Evolutionary conservation across 64 coral and sea anemone genomes (phyloP), one percentile per base, ranked within the genome.

Genomic region (Porites lutea): DNA sequence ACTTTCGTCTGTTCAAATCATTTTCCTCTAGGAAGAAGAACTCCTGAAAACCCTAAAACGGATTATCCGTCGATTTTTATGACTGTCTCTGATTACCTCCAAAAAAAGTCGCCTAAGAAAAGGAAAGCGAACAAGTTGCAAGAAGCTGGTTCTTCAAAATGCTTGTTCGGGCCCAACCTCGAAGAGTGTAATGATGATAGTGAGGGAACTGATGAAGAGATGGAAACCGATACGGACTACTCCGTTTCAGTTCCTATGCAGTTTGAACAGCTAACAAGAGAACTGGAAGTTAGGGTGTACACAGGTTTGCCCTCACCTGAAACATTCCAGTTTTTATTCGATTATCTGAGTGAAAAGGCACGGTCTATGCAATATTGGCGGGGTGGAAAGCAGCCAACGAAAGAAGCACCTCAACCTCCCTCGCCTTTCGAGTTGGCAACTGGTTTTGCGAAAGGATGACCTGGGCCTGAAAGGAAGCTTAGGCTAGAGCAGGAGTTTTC

Each of bases 341-440:
- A 92, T 15, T 64, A 96, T 83, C 21, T 96, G 8, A 22, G 47
- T 12, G 47, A 59, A 22, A 92, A 96, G 77, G 90, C 89, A 4
- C 55, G 57, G 60, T 37, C 13, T 47, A 95, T 91, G 88, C 93
- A 95, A 69, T 95, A 95, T 66, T 95, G 88, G 93, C 76, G 74
- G 67, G 83, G 82, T 50, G 48, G 49, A 54, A 90, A 95, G 50
- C 92, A 89, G 60, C 89, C 92, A 44, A 15, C 70, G 7, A 86
- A 79, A 71, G 88, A 95, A 67, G 52, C 62, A 43, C 59, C 53
- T 9, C 74, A 95, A 79, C 67, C 67, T 71, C 67, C 67, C 22
- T 71, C 67, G 6, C 67, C 22, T 71, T 71, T 71, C 8, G 67
- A 71, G 67, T 71, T 71, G 19, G 67, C 67, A 71, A 18, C 67